phyloP scores from a whole-genome alignment of 1,140 invertebrate genomes.

The Portunus trituberculatus region DNA sequence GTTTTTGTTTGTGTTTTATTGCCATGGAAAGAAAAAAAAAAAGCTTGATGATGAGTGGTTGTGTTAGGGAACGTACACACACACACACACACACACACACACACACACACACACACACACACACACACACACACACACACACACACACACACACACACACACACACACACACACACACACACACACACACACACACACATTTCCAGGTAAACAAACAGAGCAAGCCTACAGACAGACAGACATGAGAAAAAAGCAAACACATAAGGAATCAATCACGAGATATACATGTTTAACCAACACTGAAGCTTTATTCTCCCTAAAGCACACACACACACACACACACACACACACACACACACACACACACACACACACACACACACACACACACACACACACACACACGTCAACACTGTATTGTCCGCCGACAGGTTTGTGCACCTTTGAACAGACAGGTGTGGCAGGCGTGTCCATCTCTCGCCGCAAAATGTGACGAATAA shows the following conservation, averaged over 20 bases:
- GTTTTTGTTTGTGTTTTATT: slow-evolving; percentile 4
- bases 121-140: slow-evolving; percentile 20
- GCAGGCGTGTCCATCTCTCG: neutral
- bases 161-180: neutral
- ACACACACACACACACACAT: neutral
- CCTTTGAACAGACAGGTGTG: neutral
- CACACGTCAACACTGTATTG: neutral
- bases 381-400: neutral
- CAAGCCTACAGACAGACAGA: too few relatives aligned
- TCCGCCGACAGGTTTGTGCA: neutral
- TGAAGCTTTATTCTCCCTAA: too few relatives aligned
- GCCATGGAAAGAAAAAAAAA: neutral
- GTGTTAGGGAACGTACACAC: too few relatives aligned
- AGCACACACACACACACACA: neutral
- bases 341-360: slow-evolving; percentile 20
- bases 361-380: neutral
- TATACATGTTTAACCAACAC: too few relatives aligned
- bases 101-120: neutral
- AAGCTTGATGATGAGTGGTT: neutral
- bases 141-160: neutral
- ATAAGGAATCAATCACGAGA: too few relatives aligned
- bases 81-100: too few relatives aligned
- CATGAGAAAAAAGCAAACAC: too few relatives aligned
- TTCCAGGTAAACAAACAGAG: too few relatives aligned
- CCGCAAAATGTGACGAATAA: slow-evolving; percentile 17